These are phyloP conservation scores for Megaceryle maxima DNA, from an alignment of 2,113 vertebrate species.

Conservation along the genomic window DNA sequence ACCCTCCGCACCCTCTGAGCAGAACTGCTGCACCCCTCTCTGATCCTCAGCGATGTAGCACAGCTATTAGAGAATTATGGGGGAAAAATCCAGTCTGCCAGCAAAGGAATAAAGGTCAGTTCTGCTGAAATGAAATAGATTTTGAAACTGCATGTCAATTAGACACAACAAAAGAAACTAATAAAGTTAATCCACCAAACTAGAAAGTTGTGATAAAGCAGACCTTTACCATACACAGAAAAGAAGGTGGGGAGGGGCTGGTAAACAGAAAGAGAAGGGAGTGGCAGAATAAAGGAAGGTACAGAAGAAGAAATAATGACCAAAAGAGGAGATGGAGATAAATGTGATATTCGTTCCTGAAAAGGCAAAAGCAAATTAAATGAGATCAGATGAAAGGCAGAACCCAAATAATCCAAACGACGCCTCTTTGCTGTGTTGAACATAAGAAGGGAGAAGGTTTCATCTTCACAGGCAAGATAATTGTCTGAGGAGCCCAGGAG, in stretches of 20 bases:
- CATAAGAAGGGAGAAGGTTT: not conserved
- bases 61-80: not conserved
- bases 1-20: not conserved
- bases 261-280: slow-evolving; percentile 24
- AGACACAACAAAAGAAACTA: slow-evolving; percentile 57
- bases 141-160: slow-evolving; percentile 57
- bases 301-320: slow-evolving; percentile 2
- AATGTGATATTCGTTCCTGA: slow-evolving; percentile 3
- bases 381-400: slow-evolving; percentile 13
- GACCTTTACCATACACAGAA: not conserved
- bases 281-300: not conserved
- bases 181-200: slow-evolving; percentile 60
- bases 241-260: not conserved
- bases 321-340: slow-evolving; percentile 17
- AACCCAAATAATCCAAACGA: not conserved
- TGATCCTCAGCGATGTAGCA: not conserved
- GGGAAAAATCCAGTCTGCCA: not conserved
- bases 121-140: slow-evolving; percentile 59
- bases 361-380: slow-evolving; percentile 17
- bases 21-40: not conserved
- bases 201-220: slow-evolving; percentile 27
- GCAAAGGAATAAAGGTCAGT: slow-evolving; percentile 47
- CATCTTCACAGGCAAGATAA: not conserved
- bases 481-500: not conserved
- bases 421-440: not conserved